Percentiles rank a stretch among this genome's conserved stretches.
phyloP scores from a whole-genome alignment of 2,888 invertebrate genomes.

The Scaptomyza polygonia region DNA sequence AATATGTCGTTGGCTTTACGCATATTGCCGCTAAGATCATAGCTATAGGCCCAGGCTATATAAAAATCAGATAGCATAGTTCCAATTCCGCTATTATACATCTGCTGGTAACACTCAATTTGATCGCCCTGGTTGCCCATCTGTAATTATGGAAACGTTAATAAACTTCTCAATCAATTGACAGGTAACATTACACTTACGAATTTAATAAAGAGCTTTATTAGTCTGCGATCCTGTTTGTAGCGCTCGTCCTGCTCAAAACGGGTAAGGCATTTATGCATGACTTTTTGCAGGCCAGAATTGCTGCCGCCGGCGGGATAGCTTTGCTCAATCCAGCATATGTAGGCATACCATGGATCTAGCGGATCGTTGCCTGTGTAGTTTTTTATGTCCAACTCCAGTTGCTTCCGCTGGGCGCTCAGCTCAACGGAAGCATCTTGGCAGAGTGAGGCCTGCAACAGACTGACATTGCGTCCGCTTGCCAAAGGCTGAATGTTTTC shows the following conservation, averaged over 20 bases:
- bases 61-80: slow-evolving; percentile 93
- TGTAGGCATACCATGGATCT: slow-evolving; percentile 94
- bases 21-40: slow-evolving; percentile 92
- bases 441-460: slow-evolving; percentile 91
- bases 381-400: slow-evolving; percentile 91
- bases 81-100: slow-evolving; percentile 92
- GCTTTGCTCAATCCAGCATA: slow-evolving; percentile 96
- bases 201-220: slow-evolving; percentile 96
- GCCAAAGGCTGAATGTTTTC: slow-evolving; percentile 97
- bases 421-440: slow-evolving; percentile 87
- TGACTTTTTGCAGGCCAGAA: slow-evolving; percentile 89
- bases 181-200: slow-evolving; percentile 86
- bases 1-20: slow-evolving; percentile 93
- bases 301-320: slow-evolving; percentile 95
- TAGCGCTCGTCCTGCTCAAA: slow-evolving; percentile 93
- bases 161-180: neutral
- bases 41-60: slow-evolving; percentile 94
- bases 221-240: slow-evolving; percentile 93
- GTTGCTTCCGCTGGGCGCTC: slow-evolving; percentile 87
- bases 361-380: slow-evolving; percentile 95
- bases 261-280: slow-evolving; percentile 91
- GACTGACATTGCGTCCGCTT: slow-evolving; percentile 92
- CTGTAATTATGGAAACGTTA: slow-evolving; percentile 82
- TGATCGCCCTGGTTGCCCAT: slow-evolving; percentile 91
- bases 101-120: slow-evolving; percentile 91